Evolutionary conservation across 2,888 invertebrate species (phyloP).

Genomic region (Heteropelma amictum): DNA sequence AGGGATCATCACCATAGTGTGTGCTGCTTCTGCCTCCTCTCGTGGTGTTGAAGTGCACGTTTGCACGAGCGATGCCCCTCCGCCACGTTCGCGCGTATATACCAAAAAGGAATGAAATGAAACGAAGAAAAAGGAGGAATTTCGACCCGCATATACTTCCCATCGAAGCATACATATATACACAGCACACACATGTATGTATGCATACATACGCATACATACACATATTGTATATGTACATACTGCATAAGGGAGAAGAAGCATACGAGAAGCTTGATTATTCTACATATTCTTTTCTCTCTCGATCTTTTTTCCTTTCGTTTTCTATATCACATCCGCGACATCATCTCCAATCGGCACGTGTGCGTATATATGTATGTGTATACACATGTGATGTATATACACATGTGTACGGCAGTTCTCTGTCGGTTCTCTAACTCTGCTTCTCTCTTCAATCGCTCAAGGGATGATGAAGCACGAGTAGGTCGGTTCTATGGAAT

Average conservation of each 20-base stretch:
- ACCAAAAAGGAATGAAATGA: slow-evolving; percentile 13
- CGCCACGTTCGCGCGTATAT: slow-evolving; percentile 30
- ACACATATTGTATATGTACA: too few relatives aligned
- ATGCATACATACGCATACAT: neutral
- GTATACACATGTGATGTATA: slow-evolving; percentile 4
- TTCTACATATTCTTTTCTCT: slow-evolving; percentile 19
- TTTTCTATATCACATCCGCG: slow-evolving; percentile 7
- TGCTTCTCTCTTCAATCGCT: slow-evolving; percentile 27
- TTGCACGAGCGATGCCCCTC: slow-evolving; percentile 34
- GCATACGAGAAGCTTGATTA: slow-evolving; percentile 35
- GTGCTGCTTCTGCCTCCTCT: slow-evolving; percentile 15
- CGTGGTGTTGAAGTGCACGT: slow-evolving; percentile 33
- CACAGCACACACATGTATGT: neutral
- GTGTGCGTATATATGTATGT: neutral
- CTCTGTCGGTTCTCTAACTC: slow-evolving; percentile 2
- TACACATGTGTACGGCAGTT: too few relatives aligned
- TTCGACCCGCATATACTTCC: slow-evolving; percentile 58
- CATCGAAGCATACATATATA: too few relatives aligned
- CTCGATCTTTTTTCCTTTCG: slow-evolving; percentile 17
- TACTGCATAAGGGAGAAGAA: slow-evolving; percentile 59
- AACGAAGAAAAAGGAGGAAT: slow-evolving; percentile 38
- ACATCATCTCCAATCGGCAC: slow-evolving; percentile 9
- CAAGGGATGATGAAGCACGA: slow-evolving; percentile 62
- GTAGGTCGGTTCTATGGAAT: slow-evolving; percentile 66
- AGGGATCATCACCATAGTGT: slow-evolving; percentile 13